A percentile compares a stretch with the other conserved stretches of the same genome.
phyloP scores from a whole-genome alignment of 2,888 invertebrate genomes.

The Himalopsyche anomala region DNA sequence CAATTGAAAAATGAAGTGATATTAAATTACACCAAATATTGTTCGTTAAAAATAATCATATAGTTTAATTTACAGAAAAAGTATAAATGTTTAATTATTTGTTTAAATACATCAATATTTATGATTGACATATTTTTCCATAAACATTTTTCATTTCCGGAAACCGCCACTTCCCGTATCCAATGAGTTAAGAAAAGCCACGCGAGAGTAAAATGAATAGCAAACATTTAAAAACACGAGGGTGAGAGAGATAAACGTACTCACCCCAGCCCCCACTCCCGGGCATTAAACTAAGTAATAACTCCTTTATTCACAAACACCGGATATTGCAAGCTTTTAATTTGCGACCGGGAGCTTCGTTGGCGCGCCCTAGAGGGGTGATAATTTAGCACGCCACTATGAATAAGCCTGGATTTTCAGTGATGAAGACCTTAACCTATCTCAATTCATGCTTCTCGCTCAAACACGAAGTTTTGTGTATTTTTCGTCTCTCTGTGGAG shows the following conservation, averaged over 20 bases:
- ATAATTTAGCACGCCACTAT: constrained; percentile 61
- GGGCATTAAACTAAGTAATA: constrained; percentile 61
- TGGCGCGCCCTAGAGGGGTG: constrained; percentile 49
- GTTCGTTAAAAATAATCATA: no score
- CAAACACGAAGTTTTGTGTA: constrained; percentile 44
- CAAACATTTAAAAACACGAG: constrained; percentile 44
- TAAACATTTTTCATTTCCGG: not conserved
- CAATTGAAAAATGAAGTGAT: no score
- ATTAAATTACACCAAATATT: no score
- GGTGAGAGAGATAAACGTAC: constrained; percentile 55
- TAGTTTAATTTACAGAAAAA: no score
- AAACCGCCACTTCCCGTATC: constrained; percentile 36
- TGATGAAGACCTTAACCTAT: constrained; percentile 64
- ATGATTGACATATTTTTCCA: not conserved
- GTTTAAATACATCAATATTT: not conserved
- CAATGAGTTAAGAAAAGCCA: constrained; percentile 36
- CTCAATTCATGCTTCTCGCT: constrained; percentile 56
- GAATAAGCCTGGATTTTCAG: constrained; percentile 61
- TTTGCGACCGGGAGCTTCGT: constrained; percentile 56
- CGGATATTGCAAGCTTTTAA: constrained; percentile 60
- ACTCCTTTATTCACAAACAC: constrained; percentile 64
- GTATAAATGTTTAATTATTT: no score
- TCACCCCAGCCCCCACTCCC: constrained; percentile 52
- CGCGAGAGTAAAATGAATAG: constrained; percentile 43
- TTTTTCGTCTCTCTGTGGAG: constrained; percentile 41